phyloP scores from a whole-genome alignment of 2,888 invertebrate species.

The Priocnemis perturbator region DNA sequence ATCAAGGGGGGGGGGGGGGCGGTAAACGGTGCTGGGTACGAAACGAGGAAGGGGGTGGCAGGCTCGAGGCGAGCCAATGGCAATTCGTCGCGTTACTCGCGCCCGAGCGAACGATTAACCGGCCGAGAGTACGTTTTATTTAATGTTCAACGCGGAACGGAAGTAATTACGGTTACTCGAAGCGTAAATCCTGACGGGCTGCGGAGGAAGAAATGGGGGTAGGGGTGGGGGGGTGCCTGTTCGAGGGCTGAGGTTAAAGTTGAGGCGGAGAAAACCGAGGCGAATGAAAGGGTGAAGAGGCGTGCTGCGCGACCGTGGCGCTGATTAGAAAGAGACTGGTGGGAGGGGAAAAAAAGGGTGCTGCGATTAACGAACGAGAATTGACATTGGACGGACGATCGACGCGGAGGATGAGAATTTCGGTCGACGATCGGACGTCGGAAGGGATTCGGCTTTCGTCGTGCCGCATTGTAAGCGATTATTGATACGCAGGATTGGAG shows the following conservation, averaged over 20 bases:
- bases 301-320: not conserved
- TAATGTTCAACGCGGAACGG: conserved; percentile 47
- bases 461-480: too few relatives aligned
- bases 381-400: not conserved
- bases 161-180: conserved; percentile 51
- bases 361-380: not conserved
- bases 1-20: not conserved
- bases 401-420: not conserved
- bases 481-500: too few relatives aligned
- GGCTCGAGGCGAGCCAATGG: not conserved
- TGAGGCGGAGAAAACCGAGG: not conserved
- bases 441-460: too few relatives aligned
- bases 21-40: too few relatives aligned
- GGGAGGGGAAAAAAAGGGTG: not conserved
- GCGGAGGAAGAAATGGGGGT: too few relatives aligned
- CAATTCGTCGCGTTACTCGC: conserved; percentile 35
- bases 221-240: too few relatives aligned
- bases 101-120: conserved; percentile 39
- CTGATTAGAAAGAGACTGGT: not conserved
- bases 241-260: conserved; percentile 1
- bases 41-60: not conserved
- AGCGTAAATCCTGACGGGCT: conserved; percentile 40
- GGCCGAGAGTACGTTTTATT: conserved; percentile 48
- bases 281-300: not conserved
- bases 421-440: too few relatives aligned